Evolutionary conservation across 2,797 vertebrate species (phyloP).

Genomic region (Malurus splendens): DNA sequence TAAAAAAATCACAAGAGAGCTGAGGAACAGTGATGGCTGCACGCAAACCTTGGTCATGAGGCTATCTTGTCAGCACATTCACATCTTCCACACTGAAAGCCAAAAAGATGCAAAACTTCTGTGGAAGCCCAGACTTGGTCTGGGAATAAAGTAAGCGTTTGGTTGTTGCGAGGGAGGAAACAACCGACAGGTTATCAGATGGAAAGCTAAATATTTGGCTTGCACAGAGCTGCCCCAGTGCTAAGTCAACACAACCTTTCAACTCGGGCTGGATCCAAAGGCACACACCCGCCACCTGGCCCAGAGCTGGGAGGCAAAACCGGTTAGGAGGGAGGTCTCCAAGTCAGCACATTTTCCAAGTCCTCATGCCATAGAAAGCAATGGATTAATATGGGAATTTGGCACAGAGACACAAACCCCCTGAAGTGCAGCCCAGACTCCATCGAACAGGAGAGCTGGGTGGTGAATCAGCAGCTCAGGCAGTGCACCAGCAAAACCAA

Average conservation of each 20-base stretch:
- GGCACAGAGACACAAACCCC: background rate
- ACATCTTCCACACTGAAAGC: background rate
- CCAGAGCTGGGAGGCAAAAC: background rate
- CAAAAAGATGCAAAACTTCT: background rate
- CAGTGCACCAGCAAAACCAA: background rate
- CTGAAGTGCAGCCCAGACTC: background rate
- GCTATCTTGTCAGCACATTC: background rate
- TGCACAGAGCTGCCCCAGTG: background rate
- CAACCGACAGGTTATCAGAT: background rate
- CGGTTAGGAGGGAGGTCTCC: background rate
- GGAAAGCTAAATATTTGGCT: slow-evolving; percentile 60
- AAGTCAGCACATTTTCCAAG: slow-evolving; percentile 5
- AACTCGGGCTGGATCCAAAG: background rate
- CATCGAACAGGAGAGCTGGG: background rate
- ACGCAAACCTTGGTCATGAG: background rate
- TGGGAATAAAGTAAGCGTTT: background rate
- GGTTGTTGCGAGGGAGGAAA: background rate
- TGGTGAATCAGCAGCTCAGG: background rate
- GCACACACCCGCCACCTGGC: slow-evolving; percentile 6
- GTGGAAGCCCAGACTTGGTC: background rate
- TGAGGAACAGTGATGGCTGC: accelerated
- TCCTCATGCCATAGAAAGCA: accelerated
- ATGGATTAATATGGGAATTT: background rate
- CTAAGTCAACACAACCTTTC: slow-evolving; percentile 60
- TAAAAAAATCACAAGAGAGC: background rate